These are phyloP conservation scores for Dusona sp. DNA, from an alignment of 2,888 invertebrate genomes.

Conservation along the genomic window DNA sequence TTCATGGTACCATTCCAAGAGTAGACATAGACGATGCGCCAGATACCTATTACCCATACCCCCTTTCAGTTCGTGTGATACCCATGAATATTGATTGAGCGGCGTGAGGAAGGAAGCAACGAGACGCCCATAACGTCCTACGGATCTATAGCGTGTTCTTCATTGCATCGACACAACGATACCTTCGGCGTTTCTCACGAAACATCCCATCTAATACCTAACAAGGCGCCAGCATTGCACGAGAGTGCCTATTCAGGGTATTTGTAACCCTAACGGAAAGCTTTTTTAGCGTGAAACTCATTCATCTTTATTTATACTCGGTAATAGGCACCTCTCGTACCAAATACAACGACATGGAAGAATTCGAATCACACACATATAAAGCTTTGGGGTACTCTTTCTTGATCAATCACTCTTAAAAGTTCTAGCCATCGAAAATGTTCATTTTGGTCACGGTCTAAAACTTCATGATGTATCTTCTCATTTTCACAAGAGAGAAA, in stretches of 20 bases:
- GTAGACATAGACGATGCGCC: conserved; percentile 52
- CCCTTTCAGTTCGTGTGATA: conserved; percentile 56
- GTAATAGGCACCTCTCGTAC: conserved; percentile 36
- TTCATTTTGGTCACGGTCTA: not conserved
- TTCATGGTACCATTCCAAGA: conserved; percentile 11
- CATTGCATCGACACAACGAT: conserved; percentile 40
- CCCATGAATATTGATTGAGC: conserved; percentile 69
- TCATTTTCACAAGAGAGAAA: not conserved
- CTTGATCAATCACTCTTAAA: conserved; percentile 6
- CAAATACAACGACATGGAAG: not conserved
- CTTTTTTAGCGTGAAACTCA: conserved; percentile 4
- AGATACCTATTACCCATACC: conserved; percentile 67
- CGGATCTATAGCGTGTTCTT: conserved; percentile 24
- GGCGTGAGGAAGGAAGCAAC: conserved; percentile 62
- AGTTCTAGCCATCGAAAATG: not conserved
- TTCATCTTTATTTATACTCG: conserved; percentile 21
- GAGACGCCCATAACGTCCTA: conserved; percentile 37
- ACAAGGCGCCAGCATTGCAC: conserved; percentile 16
- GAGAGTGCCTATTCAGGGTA: conserved; percentile 9
- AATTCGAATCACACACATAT: conserved; percentile 7
- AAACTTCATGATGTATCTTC: conserved; percentile 8
- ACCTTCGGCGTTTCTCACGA: conserved; percentile 46
- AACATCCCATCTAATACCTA: conserved; percentile 32
- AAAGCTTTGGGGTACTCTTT: not conserved
- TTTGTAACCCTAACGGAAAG: conserved; percentile 21